A percentile compares a stretch with the other conserved stretches of the same genome.
phyloP scores from a whole-genome alignment of 2,113 vertebrate genomes.

The Merops nubicus region DNA sequence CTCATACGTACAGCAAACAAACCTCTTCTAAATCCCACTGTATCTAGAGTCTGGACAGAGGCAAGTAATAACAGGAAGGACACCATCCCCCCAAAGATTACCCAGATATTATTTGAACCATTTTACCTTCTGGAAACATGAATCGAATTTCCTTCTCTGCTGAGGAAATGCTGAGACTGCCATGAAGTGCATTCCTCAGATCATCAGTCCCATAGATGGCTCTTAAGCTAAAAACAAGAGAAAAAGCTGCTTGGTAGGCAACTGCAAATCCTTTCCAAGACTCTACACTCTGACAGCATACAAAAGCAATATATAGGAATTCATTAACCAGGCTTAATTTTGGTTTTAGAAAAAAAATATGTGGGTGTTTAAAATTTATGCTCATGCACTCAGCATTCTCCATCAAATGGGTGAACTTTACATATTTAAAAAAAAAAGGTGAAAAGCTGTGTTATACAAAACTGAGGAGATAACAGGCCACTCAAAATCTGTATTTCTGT shows the following conservation, averaged over 20 bases:
- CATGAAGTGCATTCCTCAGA: conserved; percentile 90
- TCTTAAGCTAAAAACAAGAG: conserved; percentile 82
- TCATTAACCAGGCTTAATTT: not conserved
- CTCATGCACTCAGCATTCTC: not conserved
- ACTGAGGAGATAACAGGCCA: not conserved
- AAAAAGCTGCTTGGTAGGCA: not conserved
- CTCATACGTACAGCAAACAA: not conserved
- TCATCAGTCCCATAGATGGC: conserved; percentile 91
- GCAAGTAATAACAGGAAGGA: not conserved
- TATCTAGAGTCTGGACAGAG: not conserved
- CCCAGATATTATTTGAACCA: not conserved
- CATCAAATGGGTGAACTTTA: not conserved
- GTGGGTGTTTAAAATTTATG: not conserved
- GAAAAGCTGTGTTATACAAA: not conserved
- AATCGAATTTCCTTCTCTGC: conserved; percentile 91
- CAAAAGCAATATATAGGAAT: not conserved
- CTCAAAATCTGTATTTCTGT: too few species aligned
- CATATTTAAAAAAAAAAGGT: not conserved
- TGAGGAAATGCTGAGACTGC: conserved; percentile 82
- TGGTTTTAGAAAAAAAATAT: not conserved
- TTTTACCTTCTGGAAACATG: conserved; percentile 90
- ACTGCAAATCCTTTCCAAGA: not conserved
- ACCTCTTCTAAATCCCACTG: not conserved
- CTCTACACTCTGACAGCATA: not conserved
- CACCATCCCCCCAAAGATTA: not conserved